phyloP scores from a whole-genome alignment of 2,113 vertebrate species.

The Alouatta palliata region DNA sequence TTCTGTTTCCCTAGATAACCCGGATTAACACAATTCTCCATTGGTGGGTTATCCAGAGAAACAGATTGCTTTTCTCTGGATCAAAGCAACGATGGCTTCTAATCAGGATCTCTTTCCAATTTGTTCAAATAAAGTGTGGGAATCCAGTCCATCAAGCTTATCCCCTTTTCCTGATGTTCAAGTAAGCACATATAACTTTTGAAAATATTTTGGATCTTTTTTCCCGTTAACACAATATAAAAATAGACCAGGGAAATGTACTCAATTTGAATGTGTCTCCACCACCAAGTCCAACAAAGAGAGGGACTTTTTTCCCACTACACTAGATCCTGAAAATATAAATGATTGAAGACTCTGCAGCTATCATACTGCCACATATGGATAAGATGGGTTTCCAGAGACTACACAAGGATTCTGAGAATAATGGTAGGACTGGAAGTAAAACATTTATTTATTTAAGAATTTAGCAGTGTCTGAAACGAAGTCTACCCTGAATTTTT shows the following conservation, averaged over 20 bases:
- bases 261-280: neutral
- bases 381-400: neutral
- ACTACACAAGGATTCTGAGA: neutral
- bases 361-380: neutral
- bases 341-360: neutral
- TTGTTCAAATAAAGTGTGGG: neutral
- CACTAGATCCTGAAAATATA: neutral
- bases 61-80: neutral
- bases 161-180: neutral
- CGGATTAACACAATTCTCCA: neutral
- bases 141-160: neutral
- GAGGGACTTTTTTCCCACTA: neutral
- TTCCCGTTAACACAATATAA: neutral
- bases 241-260: neutral
- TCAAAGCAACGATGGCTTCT: neutral
- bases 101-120: neutral
- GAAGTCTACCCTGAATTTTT: neutral
- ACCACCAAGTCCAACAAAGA: neutral
- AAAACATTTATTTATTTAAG: neutral
- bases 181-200: neutral
- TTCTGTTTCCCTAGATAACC: neutral
- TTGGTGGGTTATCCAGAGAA: too few species aligned
- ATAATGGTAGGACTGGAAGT: neutral
- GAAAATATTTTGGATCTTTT: neutral
- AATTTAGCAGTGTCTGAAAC: neutral